Evolutionary conservation across 2,797 vertebrate species (phyloP).

Genomic region (Falco novaeseelandiae): DNA sequence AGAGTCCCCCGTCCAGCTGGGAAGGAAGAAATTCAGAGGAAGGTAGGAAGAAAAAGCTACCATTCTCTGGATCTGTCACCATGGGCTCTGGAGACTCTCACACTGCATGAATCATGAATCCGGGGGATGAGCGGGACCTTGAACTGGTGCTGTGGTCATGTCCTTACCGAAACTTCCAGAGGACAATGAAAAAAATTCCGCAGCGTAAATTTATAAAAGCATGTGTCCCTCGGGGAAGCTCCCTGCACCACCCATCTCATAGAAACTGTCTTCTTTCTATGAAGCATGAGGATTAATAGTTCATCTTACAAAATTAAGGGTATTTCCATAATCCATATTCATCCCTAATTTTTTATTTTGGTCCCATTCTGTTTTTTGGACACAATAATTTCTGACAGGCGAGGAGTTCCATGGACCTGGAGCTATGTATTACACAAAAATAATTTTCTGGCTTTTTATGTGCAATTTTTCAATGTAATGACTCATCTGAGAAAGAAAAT

Average conservation of each 20-base stretch:
- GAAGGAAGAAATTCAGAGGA: neutral
- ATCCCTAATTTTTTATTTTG: neutral
- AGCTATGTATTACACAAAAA: neutral
- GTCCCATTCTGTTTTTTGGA: neutral
- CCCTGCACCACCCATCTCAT: neutral
- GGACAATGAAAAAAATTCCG: neutral
- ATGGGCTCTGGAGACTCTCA: neutral
- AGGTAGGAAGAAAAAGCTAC: neutral
- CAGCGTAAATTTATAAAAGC: neutral
- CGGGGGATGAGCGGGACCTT: neutral
- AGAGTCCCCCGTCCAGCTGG: neutral
- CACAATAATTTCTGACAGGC: neutral
- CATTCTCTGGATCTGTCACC: neutral
- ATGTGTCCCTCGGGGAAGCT: neutral
- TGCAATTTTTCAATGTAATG: neutral
- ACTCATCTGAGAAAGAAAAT: neutral
- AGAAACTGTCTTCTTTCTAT: neutral
- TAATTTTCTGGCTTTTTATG: neutral
- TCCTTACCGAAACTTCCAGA: neutral
- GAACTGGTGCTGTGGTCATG: neutral
- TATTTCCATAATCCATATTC: neutral
- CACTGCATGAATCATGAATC: neutral
- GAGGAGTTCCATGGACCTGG: neutral
- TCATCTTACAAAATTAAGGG: neutral
- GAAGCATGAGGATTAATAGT: neutral